Percentiles rank a stretch among this genome's conserved stretches.
phyloP scores from a whole-genome alignment of 2,888 invertebrate species.

The Ormyrus thymus region DNA sequence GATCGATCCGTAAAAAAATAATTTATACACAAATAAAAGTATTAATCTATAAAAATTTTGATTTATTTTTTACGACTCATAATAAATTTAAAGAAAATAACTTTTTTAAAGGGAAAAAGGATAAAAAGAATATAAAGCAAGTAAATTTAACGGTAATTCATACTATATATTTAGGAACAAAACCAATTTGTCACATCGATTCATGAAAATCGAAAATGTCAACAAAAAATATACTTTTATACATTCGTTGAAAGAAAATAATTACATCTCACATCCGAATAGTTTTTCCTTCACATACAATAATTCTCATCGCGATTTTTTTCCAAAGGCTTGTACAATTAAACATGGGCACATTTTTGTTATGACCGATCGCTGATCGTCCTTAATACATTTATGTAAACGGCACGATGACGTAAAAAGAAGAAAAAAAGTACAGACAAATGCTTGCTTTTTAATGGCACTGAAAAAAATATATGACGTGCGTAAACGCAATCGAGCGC shows the following conservation, averaged over 20 bases:
- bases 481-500: slow-evolving; percentile 37
- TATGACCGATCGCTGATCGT: slow-evolving; percentile 14
- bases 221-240: slow-evolving; percentile 21
- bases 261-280: slow-evolving; percentile 31
- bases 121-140: slow-evolving; percentile 8
- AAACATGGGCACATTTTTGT: slow-evolving; percentile 43
- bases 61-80: background rate
- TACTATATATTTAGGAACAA: slow-evolving; percentile 69
- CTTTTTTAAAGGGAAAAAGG: background rate
- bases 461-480: slow-evolving; percentile 53
- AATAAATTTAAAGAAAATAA: background rate
- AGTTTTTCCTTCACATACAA: slow-evolving; percentile 5
- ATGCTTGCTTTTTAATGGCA: slow-evolving; percentile 46
- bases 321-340: slow-evolving; percentile 23
- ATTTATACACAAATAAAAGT: slow-evolving; percentile 54
- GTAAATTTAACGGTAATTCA: slow-evolving; percentile 61
- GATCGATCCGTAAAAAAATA: slow-evolving; percentile 32
- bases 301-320: slow-evolving; percentile 23
- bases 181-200: slow-evolving; percentile 68
- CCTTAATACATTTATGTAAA: slow-evolving; percentile 6
- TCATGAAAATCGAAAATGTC: slow-evolving; percentile 47
- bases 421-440: slow-evolving; percentile 23
- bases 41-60: slow-evolving; percentile 32
- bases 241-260: slow-evolving; percentile 27
- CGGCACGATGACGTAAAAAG: slow-evolving; percentile 45